Conservation (phyloP, 2,888 invertebrate species). For the Cosmorhoe ocellata region DNA sequence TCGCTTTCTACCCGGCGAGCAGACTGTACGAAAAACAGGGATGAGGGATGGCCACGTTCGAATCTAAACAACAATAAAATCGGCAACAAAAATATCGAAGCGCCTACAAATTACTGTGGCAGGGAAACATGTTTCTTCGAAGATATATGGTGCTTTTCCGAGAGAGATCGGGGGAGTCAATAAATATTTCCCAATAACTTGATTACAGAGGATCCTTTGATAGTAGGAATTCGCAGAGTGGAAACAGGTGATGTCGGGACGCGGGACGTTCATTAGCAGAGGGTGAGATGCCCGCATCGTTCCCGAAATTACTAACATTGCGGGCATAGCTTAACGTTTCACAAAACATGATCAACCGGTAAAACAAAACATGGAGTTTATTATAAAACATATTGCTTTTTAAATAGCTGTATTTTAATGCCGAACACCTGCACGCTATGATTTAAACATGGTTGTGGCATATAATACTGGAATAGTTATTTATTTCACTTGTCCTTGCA, state of each 20-base stretch:
- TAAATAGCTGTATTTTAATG: slow-evolving; percentile 8
- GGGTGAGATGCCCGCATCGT: slow-evolving; percentile 19
- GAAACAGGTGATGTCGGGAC: slow-evolving; percentile 40
- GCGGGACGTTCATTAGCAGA: slow-evolving; percentile 25
- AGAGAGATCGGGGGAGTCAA: slow-evolving; percentile 40
- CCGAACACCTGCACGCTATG: slow-evolving; percentile 18
- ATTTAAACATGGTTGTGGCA: slow-evolving; percentile 12
- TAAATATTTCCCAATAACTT: slow-evolving; percentile 57
- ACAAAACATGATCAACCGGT: slow-evolving; percentile 4
- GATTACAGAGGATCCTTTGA: slow-evolving; percentile 51
- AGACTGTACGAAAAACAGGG: slow-evolving; percentile 29
- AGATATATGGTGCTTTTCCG: slow-evolving; percentile 46
- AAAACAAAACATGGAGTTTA: slow-evolving; percentile 7
- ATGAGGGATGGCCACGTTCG: slow-evolving; percentile 44
- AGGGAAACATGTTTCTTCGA: slow-evolving; percentile 48
- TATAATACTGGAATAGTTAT: slow-evolving; percentile 7
- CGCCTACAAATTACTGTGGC: slow-evolving; percentile 50
- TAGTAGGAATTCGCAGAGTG: slow-evolving; percentile 38
- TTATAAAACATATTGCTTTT: slow-evolving; percentile 5
- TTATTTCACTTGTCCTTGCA: too few relatives aligned
- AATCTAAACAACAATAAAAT: slow-evolving; percentile 59
- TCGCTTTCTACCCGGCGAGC: slow-evolving; percentile 36
- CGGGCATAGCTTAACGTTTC: slow-evolving; percentile 10
- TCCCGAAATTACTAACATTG: slow-evolving; percentile 31
- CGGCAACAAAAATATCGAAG: slow-evolving; percentile 47